Evolutionary conservation across 1,140 invertebrate genomes (phyloP), one percentile per base, ranked within the genome.

Genomic region (Drosophila lacteicornis): DNA sequence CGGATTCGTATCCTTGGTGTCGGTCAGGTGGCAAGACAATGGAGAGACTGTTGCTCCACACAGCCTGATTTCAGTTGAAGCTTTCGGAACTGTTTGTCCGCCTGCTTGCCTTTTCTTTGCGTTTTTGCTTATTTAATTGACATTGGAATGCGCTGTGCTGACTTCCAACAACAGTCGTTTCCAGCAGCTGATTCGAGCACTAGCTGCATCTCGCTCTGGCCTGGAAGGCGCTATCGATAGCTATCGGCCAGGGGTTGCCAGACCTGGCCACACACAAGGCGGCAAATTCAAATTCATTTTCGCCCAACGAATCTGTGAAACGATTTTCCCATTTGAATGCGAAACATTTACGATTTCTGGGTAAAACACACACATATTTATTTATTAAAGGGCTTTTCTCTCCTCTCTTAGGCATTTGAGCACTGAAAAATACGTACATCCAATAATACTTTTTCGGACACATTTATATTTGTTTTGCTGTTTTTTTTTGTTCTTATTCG

Each of bases 41-140:
- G 12, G 2, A 8, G 13, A 15, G 40, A 11, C 13, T 0, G 7
- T 15, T 12, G 25, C 5, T 50, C 19, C 25, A 30, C 13, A n/a
- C 17, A 15, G 22, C 47, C 25, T 42, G 38, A 62, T 57, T 82
- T 53, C n/a, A 22, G 19, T n/a, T 56, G 33, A 36, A 30, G 45
- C 74, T 57, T 59, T 25, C 13, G 0, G 13, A 7, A 38, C 36
- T 12, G 5, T 61, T 38, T 5, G 42, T 46, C n/a, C 12, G 62
- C 22, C 43, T 56, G 57, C 27, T 62, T 57, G 47, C 27, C 46
- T 65, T 74, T 66, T 49, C 67, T 45, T 62, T 47, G 6, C 67
- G 80, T 56, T 71, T 85, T 81, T 79, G 65, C 82, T 73, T 73
- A 73, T 73, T 79, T 83, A 83, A 83, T 83, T 83, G 66, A 27